Conservation (phyloP, 2,797 vertebrate genomes). For the Calcarius lapponicus region DNA sequence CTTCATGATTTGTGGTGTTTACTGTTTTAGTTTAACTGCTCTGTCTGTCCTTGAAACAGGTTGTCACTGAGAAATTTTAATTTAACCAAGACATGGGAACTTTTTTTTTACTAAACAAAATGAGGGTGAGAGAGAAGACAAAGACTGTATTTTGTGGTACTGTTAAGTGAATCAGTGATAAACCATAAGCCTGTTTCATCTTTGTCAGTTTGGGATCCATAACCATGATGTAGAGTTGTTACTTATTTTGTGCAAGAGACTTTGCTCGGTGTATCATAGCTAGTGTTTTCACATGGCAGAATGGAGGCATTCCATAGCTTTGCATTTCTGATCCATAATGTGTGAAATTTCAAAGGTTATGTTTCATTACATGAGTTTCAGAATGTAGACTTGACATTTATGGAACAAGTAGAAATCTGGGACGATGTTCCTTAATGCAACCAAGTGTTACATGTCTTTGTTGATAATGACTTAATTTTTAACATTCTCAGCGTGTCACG, state of each 20-base stretch:
- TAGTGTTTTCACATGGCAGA: conserved; percentile 33
- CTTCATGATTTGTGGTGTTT: conserved; percentile 11
- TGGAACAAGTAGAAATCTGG: conserved; percentile 41
- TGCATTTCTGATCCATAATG: conserved; percentile 60
- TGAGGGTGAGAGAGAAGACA: not conserved
- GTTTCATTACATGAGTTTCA: conserved; percentile 34
- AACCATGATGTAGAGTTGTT: conserved; percentile 16
- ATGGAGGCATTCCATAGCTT: conserved; percentile 30
- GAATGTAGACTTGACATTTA: conserved; percentile 65
- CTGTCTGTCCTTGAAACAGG: not conserved
- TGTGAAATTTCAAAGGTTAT: conserved; percentile 73
- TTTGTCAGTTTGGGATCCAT: conserved; percentile 48
- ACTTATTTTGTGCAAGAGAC: conserved; percentile 56
- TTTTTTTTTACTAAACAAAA: conserved; percentile 25
- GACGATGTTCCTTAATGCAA: conserved; percentile 28
- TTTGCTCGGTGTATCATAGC: conserved; percentile 35
- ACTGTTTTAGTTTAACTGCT: conserved; percentile 14
- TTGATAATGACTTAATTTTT: conserved; percentile 65
- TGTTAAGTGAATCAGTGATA: conserved; percentile 16
- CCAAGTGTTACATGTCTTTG: conserved; percentile 50
- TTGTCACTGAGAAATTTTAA: conserved; percentile 47
- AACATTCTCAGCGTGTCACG: conserved; percentile 31
- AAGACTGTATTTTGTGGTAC: not conserved
- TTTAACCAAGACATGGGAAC: conserved; percentile 7
- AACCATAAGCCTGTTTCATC: conserved; percentile 20